Base-by-base conservation (phyloP, 1,140 invertebrate genomes). In the Dufourea novaeangliae region DNA sequence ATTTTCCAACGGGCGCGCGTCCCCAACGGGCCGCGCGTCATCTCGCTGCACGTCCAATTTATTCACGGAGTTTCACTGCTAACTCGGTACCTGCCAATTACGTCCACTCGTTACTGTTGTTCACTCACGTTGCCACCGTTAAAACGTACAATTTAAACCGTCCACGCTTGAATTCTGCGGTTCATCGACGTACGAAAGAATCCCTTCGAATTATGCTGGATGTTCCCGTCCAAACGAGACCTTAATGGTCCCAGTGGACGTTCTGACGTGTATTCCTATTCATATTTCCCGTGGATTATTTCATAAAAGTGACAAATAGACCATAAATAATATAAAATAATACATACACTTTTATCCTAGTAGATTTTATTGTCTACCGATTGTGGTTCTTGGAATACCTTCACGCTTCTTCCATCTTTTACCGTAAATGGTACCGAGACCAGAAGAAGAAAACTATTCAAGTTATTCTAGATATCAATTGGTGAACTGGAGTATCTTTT, bases 1-100 rank as follows among this genome's bases (percentile, higher is more conserved):
- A 86, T 88, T 86, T 88, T 88, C 83, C 68, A 73, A 80, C 46
- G 32, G 11, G 72, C 79, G 75, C n/a, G n/a, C n/a, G n/a, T n/a
- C n/a, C 72, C 64, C 78, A 69, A 79, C 81, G 54, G 46, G 52
- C 68, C 67, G 44, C 67, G 44, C 78, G 75, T 75, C 75, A 69
- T 67, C 70, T 74, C n/a, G n/a, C 68, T 81, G 70, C 32, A 73
- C 56, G 62, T 78, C 79, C 52, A 84, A 81, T 75, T 85, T 85
- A 85, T 85, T 85, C 83, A 80, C 78, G 77, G 82, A 78, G 64
- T 61, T 77, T 80, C 44, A 46, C 34, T 46, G 37, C 69, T 84
- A 79, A 85, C 71, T 78, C 50, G 52, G 63, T 44, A 66, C 54
- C 77, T 76, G 75, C 70, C 70, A 83, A 81, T 83, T 83, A 86